Conservation (phyloP, 2,113 vertebrate genomes). For the Maccullochella peelii region DNA sequence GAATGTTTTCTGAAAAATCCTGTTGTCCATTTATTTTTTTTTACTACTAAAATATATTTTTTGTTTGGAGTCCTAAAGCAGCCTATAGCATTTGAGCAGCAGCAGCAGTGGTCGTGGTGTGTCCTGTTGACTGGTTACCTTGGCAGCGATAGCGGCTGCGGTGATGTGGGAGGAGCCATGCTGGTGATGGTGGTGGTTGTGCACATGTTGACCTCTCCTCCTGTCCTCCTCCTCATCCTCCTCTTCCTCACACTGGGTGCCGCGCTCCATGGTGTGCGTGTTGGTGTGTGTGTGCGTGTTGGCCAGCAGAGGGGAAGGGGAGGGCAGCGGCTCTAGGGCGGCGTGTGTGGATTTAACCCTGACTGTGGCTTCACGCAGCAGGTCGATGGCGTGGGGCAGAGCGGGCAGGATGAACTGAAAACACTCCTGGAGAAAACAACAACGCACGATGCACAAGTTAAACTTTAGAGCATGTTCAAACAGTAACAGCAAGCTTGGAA, state of each 20-base stretch:
- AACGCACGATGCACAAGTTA: background rate
- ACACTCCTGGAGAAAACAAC: constrained; percentile 89
- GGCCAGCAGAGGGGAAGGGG: constrained; percentile 87
- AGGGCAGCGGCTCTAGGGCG: constrained; percentile 96
- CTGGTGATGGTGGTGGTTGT: constrained; percentile 89
- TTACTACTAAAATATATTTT: background rate
- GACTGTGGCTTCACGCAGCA: constrained; percentile 95
- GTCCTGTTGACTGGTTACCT: constrained; percentile 85
- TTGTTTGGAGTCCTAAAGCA: background rate
- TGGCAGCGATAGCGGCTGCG: constrained; percentile 96
- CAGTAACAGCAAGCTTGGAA: background rate
- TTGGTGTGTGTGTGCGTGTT: constrained; percentile 90
- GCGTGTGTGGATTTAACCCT: constrained; percentile 95
- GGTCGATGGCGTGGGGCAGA: constrained; percentile 98
- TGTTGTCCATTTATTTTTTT: background rate
- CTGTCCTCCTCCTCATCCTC: constrained; percentile 82
- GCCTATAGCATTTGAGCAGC: constrained; percentile 12
- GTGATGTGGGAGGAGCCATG: constrained; percentile 98
- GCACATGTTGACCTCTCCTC: constrained; percentile 75
- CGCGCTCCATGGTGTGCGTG: constrained; percentile 97
- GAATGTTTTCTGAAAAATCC: background rate
- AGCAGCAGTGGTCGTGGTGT: background rate
- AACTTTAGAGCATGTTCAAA: background rate
- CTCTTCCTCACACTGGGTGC: constrained; percentile 98
- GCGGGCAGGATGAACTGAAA: constrained; percentile 99